phyloP scores from a whole-genome alignment of 2,797 vertebrate species.

The Setipinna tenuifilis region DNA sequence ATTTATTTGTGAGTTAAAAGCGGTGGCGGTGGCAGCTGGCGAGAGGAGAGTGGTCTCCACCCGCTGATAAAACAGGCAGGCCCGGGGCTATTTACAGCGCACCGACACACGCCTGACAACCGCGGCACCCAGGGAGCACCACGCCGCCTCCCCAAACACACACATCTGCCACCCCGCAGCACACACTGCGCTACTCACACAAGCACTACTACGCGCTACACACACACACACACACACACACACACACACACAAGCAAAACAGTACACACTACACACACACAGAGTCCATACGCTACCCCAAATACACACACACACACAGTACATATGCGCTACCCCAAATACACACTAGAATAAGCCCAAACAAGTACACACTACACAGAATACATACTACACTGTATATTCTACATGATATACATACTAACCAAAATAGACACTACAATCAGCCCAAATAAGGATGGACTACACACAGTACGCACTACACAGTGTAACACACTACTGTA shows the following conservation, averaged over 20 bases:
- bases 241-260: neutral
- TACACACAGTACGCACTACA: neutral
- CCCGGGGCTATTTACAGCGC: slow-evolving; percentile 65
- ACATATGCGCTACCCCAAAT: neutral
- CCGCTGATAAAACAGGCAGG: slow-evolving; percentile 59
- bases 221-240: slow-evolving; percentile 47
- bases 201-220: slow-evolving; percentile 47
- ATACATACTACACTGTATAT: neutral
- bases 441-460: neutral
- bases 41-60: slow-evolving; percentile 59
- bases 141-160: slow-evolving; percentile 55
- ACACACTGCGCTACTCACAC: slow-evolving; percentile 1
- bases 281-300: too few relatives aligned
- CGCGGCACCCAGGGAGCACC: slow-evolving; percentile 52
- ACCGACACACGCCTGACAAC: slow-evolving; percentile 66
- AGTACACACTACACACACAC: neutral
- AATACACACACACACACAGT: neutral
- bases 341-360: too few relatives aligned
- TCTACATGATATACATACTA: neutral
- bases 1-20: slow-evolving; percentile 59
- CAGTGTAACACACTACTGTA: neutral
- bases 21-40: slow-evolving; percentile 55
- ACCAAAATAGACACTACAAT: neutral
- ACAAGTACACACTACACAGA: too few relatives aligned
- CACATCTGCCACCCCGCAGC: slow-evolving; percentile 47